Evolutionary conservation across 2,888 invertebrate genomes (phyloP), one percentile per base, ranked within the genome.

Genomic region (Drosophila flavopinicola): DNA sequence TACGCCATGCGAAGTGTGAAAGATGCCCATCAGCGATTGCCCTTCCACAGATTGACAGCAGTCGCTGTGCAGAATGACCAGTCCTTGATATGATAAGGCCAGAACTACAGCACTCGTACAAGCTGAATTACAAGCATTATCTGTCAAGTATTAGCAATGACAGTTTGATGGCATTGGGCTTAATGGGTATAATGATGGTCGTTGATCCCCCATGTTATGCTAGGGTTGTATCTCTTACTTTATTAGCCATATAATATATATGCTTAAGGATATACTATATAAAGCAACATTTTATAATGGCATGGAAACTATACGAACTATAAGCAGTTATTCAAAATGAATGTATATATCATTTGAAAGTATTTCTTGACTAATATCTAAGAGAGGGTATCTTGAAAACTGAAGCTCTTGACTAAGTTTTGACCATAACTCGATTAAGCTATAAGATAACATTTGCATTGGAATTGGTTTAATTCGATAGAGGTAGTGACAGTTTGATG

Each of bases 21-120:
- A 48, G 72, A 75, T 71, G 41, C 35, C 71, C 56, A 17, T 51
- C 49, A 53, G 60, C 60, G 51, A 48, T 72, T 71, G 70, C 45
- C 51, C 47, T 63, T 78, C 56, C 47, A 54, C 64, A 68, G 82
- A 63, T 64, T 84, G 82, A 65, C 57, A 65, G 48, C 10, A 42
- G 33, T n/a, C 29, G 52, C 10, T 13, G 9, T 9, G 25, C 7
- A 11, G 35, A n/a, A 37, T 52, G 75, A 27, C 6, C 41, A 41
- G 51, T 32, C 47, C 29, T 41, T 56, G 39, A 61, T 35, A 49
- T 32, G 37, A 29, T 38, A 30, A 17, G 35, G 37, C 33, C 25
- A 6, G 29, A 32, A 33, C 11, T 32, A 44, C 20, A 20, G 6
- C 3, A 20, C 44, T 20, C 29, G 30, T 11, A 30, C 9, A 20